Evolutionary conservation across 1,140 invertebrate genomes (phyloP).

Genomic region (Solenopsis fugax): DNA sequence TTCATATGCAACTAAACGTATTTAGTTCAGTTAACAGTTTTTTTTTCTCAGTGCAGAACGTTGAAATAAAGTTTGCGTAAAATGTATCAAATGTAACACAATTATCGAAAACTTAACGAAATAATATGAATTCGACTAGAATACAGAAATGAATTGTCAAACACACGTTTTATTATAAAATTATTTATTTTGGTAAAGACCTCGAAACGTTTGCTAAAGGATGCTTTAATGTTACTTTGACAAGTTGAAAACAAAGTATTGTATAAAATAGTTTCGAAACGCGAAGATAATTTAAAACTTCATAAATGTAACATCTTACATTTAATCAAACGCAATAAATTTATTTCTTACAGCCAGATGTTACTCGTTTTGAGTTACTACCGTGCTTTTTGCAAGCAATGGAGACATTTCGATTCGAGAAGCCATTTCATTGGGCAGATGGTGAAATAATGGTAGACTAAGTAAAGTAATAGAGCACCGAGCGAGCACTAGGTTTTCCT

Average conservation of each 20-base stretch:
- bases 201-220: neutral
- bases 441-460: neutral
- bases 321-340: neutral
- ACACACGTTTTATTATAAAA: neutral
- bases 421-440: constrained; percentile 13
- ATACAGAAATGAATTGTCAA: neutral
- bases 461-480: constrained; percentile 12
- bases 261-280: neutral
- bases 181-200: neutral
- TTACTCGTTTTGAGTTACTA: neutral
- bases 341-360: neutral
- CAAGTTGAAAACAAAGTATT: neutral
- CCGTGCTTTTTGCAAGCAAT: neutral
- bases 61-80: neutral
- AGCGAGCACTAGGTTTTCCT: constrained; percentile 58
- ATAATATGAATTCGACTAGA: neutral
- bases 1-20: too few relatives aligned
- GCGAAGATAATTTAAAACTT: neutral
- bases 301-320: neutral
- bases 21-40: too few relatives aligned
- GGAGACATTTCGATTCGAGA: neutral
- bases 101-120: neutral
- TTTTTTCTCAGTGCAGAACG: too few relatives aligned
- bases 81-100: neutral
- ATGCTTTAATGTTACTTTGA: neutral